Base-by-base conservation (phyloP, 2,113 vertebrate species). In the Proteles cristata region DNA sequence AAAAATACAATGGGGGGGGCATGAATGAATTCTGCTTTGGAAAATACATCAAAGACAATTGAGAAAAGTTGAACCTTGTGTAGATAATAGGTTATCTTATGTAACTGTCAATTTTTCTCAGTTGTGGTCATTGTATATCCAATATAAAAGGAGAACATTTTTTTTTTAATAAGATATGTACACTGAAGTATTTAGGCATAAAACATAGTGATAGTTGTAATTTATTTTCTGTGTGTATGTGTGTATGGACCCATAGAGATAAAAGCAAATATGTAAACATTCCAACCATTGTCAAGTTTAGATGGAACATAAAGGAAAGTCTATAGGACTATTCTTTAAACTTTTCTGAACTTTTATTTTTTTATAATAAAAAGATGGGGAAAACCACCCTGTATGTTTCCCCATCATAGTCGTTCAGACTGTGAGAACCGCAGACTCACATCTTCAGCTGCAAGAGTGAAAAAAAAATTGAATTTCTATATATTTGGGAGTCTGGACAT, bases 1-100 rank as follows among this genome's bases (percentile, higher is more conserved):
- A 94, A 92, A 28, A 45, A 26, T 61, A 39, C 15, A 81, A 63
- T 33, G 77, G 69, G n/a, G 28, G 6, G 11, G 1, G 15, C 23
- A 87, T 89, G 15, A 2, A 21, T 93, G 25, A 26, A 93, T 39
- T 89, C 16, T 71, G 26, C 3, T 55, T 50, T 92, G 28, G 33
- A 43, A 82, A 76, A 61, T 69, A 88, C 92, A 71, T 92, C 5
- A 69, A 88, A 95, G 53, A 12, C 11, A 95, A 86, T 35, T 35
- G 12, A 53, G 55, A 86, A 82, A 88, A 61, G 65, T 50, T 94
- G 14, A 76, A 76, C 74, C 58, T 71, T 65, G 7, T 76, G 11
- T 33, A 28, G 0, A 16, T 65, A 92, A 17, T 55, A n/a, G 4
- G 39, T 80, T 68, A 74, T 65, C 33, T 5, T 80, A 94, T 55